Evolutionary conservation across 1,140 invertebrate genomes (phyloP).

Genomic region (Bombus waltoni): DNA sequence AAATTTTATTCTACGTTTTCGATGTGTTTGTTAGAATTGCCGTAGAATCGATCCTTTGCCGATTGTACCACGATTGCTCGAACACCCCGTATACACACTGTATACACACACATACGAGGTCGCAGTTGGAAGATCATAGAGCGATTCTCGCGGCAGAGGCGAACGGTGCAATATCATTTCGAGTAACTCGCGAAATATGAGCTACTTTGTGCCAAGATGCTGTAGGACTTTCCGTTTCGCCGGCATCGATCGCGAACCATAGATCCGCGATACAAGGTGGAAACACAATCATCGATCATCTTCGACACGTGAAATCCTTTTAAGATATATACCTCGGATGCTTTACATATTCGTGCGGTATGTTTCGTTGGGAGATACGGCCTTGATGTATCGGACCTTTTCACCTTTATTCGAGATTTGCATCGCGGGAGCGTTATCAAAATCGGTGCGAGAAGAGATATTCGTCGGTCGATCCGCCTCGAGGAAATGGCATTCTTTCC

Average conservation of each 20-base stretch:
- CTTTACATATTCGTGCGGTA: conserved; percentile 23
- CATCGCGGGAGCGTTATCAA: conserved; percentile 8
- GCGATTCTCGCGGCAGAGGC: neutral
- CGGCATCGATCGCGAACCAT: neutral
- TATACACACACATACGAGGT: too few species aligned
- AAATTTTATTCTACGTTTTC: too few species aligned
- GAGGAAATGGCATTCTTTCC: neutral
- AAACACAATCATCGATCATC: conserved; percentile 54
- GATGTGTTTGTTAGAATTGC: too few species aligned
- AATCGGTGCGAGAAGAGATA: neutral
- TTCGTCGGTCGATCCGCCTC: neutral
- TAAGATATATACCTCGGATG: conserved; percentile 42
- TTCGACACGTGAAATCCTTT: conserved; percentile 46
- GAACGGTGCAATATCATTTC: neutral
- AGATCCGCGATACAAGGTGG: neutral
- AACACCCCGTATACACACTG: neutral
- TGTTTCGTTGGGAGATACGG: neutral
- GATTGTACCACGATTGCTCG: neutral
- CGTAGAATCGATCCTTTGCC: too few species aligned
- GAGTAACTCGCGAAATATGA: conserved; percentile 9
- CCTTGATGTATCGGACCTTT: conserved; percentile 40
- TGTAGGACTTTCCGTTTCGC: conserved; percentile 24
- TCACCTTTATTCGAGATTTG: conserved; percentile 29
- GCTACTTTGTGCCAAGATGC: neutral
- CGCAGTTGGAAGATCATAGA: neutral